A percentile compares a stretch with the other conserved stretches of the same genome.
Conservation (phyloP, 2,888 invertebrate genomes). For the Lydus trimaculatus region DNA sequence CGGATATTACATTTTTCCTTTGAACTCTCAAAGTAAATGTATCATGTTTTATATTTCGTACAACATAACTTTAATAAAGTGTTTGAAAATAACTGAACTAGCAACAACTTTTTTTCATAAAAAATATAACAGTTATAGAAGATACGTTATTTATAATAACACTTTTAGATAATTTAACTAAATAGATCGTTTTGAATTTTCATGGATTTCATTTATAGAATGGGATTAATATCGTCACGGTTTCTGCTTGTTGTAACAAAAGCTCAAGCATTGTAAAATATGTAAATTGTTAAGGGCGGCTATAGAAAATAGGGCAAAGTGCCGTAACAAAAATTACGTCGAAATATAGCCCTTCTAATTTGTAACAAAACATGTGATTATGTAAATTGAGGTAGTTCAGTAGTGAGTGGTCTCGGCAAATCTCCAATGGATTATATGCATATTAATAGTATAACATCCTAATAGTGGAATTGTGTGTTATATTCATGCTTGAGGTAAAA, state of each 20-base stretch:
- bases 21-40: conserved; percentile 49
- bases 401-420: conserved; percentile 32
- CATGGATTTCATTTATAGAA: neutral
- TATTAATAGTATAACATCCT: conserved; percentile 32
- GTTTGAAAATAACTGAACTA: conserved; percentile 40
- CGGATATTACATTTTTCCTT: conserved; percentile 55
- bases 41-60: conserved; percentile 44
- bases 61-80: conserved; percentile 38
- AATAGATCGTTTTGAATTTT: too few relatives aligned
- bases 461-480: conserved; percentile 27
- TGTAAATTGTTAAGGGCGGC: conserved; percentile 18
- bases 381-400: conserved; percentile 33
- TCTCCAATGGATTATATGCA: conserved; percentile 38
- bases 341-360: conserved; percentile 35
- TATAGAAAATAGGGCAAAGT: conserved; percentile 19
- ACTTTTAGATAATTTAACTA: too few relatives aligned
- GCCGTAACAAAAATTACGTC: conserved; percentile 25
- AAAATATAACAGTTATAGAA: neutral
- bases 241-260: neutral
- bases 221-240: neutral
- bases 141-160: neutral
- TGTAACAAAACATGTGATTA: conserved; percentile 38
- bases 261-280: conserved; percentile 16
- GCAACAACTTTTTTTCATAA: conserved; percentile 28
- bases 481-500: conserved; percentile 40